phyloP scores from a whole-genome alignment of 2,797 vertebrate genomes.

The Percopsis omiscomaycus region DNA sequence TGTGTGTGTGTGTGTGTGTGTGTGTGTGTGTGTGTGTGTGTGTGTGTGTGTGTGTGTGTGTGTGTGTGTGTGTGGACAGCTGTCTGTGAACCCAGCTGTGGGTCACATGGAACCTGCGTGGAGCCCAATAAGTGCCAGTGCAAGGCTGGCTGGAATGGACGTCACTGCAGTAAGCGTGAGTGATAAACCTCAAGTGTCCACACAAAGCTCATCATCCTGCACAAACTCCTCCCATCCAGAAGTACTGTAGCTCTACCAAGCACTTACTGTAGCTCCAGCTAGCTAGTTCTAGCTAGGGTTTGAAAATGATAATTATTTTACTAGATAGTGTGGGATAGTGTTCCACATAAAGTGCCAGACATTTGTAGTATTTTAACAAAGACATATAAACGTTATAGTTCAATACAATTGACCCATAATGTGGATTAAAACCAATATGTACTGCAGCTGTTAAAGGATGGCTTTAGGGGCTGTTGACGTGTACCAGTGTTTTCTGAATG shows the following conservation, averaged over 20 bases:
- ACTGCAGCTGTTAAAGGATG: too few relatives aligned
- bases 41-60: constrained; percentile 36
- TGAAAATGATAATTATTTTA: too few relatives aligned
- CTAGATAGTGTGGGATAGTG: too few relatives aligned
- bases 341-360: too few relatives aligned
- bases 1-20: constrained; percentile 38
- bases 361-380: too few relatives aligned
- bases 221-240: accelerated
- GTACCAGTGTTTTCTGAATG: too few relatives aligned
- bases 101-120: constrained; percentile 79
- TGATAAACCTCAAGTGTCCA: constrained; percentile 36
- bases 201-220: neutral
- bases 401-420: too few relatives aligned
- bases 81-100: constrained; percentile 85
- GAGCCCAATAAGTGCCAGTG: constrained; percentile 88
- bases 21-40: constrained; percentile 20
- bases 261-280: neutral
- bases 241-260: accelerated
- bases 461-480: too few relatives aligned
- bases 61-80: constrained; percentile 71
- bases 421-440: too few relatives aligned
- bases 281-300: neutral
- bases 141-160: constrained; percentile 86
- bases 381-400: too few relatives aligned
- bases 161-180: constrained; percentile 89